These are phyloP conservation scores for Musca vetustissima DNA, from an alignment of 1,140 invertebrate genomes.

Conservation along the genomic window DNA sequence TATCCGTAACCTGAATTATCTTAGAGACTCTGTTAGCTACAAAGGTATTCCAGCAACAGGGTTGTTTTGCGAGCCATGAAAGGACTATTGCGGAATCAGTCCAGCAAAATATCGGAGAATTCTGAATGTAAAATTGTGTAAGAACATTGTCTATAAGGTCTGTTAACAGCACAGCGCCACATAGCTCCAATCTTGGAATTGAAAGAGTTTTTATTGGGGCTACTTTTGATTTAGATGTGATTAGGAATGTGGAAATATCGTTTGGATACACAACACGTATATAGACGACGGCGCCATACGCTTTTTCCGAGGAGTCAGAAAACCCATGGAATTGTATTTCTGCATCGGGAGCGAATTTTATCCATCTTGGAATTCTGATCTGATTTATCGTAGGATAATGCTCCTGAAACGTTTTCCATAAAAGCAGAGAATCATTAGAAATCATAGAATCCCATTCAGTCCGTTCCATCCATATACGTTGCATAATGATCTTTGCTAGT, in stretches of 20 bases:
- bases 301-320: not conserved
- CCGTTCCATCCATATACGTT: no score
- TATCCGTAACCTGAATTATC: no score
- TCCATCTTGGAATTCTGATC: not conserved
- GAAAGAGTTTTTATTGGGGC: not conserved
- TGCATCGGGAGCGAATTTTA: slow-evolving; percentile 25
- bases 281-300: slow-evolving; percentile 48
- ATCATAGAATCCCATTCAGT: no score
- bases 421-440: not conserved
- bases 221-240: not conserved
- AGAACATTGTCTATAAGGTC: slow-evolving; percentile 30
- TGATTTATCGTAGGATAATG: not conserved
- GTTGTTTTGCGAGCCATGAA: slow-evolving; percentile 28
- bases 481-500: no score
- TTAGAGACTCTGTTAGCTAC: no score
- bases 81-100: slow-evolving; percentile 44
- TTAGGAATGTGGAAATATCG: not conserved
- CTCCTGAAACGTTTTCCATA: not conserved
- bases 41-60: slow-evolving; percentile 42
- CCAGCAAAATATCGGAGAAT: slow-evolving; percentile 47
- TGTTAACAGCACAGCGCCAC: not conserved
- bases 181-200: not conserved
- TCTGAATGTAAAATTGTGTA: slow-evolving; percentile 34
- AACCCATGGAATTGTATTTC: slow-evolving; percentile 37
- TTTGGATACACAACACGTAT: slow-evolving; percentile 32